Evolutionary conservation across 2,888 invertebrate genomes (phyloP).

Genomic region (Tillus elongatus): DNA sequence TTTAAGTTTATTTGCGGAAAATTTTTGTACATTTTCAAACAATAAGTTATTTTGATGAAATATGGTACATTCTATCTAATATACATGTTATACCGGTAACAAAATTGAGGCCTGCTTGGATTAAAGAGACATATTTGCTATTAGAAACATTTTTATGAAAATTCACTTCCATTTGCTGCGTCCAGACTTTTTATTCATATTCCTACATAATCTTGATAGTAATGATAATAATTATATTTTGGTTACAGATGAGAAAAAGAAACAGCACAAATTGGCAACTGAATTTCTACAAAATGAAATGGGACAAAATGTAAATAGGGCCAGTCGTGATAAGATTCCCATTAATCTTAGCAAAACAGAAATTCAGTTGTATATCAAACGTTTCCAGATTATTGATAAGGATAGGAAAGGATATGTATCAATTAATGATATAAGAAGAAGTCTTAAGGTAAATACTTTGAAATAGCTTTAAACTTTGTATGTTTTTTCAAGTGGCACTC

Average conservation of each 20-base stretch:
- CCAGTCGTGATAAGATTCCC: slow-evolving; percentile 77
- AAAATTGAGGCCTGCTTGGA: neutral
- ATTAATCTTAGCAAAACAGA: slow-evolving; percentile 91
- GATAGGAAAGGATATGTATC: slow-evolving; percentile 97
- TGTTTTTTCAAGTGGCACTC: slow-evolving; percentile 5
- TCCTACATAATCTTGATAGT: neutral
- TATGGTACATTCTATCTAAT: no score
- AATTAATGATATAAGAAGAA: slow-evolving; percentile 90
- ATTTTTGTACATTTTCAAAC: no score
- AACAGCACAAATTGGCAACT: slow-evolving; percentile 69
- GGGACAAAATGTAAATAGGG: slow-evolving; percentile 90
- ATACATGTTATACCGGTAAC: no score
- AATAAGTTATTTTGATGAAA: no score
- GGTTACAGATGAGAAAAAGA: slow-evolving; percentile 46
- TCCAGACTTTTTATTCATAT: no score
- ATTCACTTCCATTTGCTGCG: neutral
- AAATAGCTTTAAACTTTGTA: no score
- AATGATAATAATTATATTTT: slow-evolving; percentile 9
- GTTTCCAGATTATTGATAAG: slow-evolving; percentile 92
- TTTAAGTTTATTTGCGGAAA: no score
- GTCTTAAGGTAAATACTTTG: slow-evolving; percentile 72
- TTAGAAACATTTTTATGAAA: no score
- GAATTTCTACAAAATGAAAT: slow-evolving; percentile 91
- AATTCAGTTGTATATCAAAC: slow-evolving; percentile 85
- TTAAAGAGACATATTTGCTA: no score